Conservation (phyloP, 2,113 vertebrate genomes). For the Megalops atlanticus region DNA sequence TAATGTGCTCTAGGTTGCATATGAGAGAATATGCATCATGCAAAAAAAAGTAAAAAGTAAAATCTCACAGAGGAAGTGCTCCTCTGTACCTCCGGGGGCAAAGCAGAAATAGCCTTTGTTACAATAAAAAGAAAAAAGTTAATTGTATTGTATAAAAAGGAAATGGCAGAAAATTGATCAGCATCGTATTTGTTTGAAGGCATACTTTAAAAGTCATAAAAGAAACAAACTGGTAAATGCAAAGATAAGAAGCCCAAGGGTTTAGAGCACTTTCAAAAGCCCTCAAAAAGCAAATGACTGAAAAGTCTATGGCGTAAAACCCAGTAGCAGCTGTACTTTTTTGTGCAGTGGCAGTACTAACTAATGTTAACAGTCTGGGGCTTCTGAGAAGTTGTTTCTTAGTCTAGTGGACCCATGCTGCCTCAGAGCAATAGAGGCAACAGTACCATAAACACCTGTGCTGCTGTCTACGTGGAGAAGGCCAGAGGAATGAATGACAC, state of each 20-base stretch:
- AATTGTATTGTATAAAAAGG: not conserved
- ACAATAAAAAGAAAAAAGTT: not conserved
- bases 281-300: not conserved
- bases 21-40: not conserved
- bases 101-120: not conserved
- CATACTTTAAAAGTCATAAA: not conserved
- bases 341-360: not conserved
- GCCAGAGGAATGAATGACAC: not conserved
- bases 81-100: not conserved
- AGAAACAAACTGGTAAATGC: not conserved
- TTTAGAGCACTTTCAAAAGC: not conserved
- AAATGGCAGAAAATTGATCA: not conserved
- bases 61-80: not conserved
- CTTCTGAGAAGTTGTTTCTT: not conserved
- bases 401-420: not conserved
- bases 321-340: no score
- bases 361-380: not conserved
- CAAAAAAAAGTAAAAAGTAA: not conserved
- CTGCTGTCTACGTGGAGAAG: not conserved
- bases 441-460: not conserved
- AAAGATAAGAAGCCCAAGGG: not conserved
- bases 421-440: not conserved
- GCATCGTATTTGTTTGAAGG: not conserved
- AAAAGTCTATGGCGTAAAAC: not conserved
- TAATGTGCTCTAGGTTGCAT: not conserved